Percentiles rank a stretch among this genome's conserved stretches.
These are phyloP conservation scores for Cataglyphis cursor DNA, from an alignment of 2,888 invertebrate genomes.

Conservation along the genomic window DNA sequence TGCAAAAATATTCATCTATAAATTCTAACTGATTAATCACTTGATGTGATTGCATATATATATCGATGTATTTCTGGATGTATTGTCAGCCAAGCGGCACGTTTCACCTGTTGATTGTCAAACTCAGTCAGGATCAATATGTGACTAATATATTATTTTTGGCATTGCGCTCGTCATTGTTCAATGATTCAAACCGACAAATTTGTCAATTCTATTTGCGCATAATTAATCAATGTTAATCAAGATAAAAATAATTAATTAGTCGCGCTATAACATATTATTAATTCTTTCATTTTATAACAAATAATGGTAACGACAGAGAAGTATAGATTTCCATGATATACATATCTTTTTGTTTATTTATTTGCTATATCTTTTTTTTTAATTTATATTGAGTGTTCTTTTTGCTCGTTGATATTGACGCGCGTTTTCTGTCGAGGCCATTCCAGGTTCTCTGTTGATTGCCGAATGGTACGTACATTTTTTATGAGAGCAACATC, in stretches of 20 bases:
- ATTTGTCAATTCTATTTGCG: slow-evolving; percentile 13
- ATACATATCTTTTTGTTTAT: neutral
- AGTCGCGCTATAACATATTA: neutral
- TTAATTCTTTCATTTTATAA: slow-evolving; percentile 3
- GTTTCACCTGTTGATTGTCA: slow-evolving; percentile 72
- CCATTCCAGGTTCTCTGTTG: neutral
- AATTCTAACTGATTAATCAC: neutral
- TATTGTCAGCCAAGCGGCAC: slow-evolving; percentile 54
- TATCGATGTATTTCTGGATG: slow-evolving; percentile 58
- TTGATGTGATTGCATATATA: neutral
- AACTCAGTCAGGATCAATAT: slow-evolving; percentile 45
- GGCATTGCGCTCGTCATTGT: slow-evolving; percentile 55
- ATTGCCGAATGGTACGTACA: neutral
- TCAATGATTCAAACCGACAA: slow-evolving; percentile 9
- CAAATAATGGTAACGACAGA: neutral
- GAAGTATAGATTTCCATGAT: neutral
- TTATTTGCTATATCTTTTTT: neutral
- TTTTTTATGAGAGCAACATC: neutral
- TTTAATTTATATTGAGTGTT: neutral
- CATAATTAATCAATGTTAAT: slow-evolving; percentile 18
- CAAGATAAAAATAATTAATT: neutral
- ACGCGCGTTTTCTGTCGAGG: neutral
- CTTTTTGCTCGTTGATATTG: neutral
- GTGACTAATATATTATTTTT: slow-evolving; percentile 68
- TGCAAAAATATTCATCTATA: neutral